Evolutionary conservation across 2,888 invertebrate species (phyloP).

Genomic region (Julus scandinavius): DNA sequence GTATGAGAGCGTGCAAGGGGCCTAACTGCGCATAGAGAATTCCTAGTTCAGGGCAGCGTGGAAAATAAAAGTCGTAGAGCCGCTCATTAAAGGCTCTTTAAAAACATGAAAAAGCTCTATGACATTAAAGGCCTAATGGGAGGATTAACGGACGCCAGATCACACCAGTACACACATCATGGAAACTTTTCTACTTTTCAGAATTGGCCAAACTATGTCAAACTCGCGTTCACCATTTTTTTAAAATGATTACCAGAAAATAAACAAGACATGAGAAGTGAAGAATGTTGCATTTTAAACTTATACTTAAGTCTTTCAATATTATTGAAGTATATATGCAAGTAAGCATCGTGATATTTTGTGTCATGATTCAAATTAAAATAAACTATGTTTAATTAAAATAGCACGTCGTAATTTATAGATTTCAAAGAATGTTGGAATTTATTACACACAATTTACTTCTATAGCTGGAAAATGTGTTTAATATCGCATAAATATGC

Average conservation of each 20-base stretch:
- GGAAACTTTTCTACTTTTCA: background rate
- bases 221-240: background rate
- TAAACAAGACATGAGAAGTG: background rate
- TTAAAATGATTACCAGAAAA: background rate
- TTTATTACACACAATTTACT: too few relatives aligned
- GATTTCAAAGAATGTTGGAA: too few relatives aligned
- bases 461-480: too few relatives aligned
- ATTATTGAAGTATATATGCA: too few relatives aligned
- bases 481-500: too few relatives aligned
- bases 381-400: too few relatives aligned
- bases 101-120: slow-evolving; percentile 37
- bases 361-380: too few relatives aligned
- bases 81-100: background rate
- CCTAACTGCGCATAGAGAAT: background rate
- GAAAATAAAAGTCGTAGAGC: background rate
- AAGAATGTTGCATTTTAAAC: background rate
- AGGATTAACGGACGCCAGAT: background rate
- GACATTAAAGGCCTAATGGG: background rate
- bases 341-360: too few relatives aligned
- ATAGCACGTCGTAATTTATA: too few relatives aligned
- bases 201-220: background rate
- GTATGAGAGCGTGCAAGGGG: background rate
- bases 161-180: background rate
- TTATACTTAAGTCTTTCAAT: too few relatives aligned
- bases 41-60: background rate